phyloP scores from a whole-genome alignment of 2,113 vertebrate genomes.

The Apaloderma vittatum region DNA sequence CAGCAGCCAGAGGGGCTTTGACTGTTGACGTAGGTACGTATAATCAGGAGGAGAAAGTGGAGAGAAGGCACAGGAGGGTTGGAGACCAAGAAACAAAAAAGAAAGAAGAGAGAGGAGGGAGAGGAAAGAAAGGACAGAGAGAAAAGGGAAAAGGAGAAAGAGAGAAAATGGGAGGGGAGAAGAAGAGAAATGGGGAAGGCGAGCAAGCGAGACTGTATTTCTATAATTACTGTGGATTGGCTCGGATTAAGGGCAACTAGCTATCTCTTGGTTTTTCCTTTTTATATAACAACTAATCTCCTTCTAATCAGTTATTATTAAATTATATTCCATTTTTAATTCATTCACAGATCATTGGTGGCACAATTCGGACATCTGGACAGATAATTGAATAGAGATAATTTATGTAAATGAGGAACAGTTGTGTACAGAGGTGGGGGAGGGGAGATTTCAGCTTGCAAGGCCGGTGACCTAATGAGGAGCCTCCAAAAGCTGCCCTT shows the following conservation, averaged over 20 bases:
- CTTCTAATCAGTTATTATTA: conserved; percentile 93
- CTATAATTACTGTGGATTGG: conserved; percentile 84
- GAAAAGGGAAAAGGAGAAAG: conserved; percentile 54
- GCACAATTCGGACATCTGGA: conserved; percentile 96
- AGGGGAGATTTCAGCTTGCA: conserved; percentile 38
- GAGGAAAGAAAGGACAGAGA: conserved; percentile 11
- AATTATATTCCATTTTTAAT: conserved; percentile 90
- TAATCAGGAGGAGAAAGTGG: conserved; percentile 52
- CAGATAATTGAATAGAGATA: conserved; percentile 90
- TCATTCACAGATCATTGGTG: conserved; percentile 89
- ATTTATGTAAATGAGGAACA: conserved; percentile 95
- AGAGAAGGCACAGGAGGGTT: background rate
- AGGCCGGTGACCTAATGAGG: conserved; percentile 68
- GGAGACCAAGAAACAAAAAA: background rate
- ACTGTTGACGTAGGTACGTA: background rate
- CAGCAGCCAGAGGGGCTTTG: background rate
- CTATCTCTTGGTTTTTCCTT: conserved; percentile 87
- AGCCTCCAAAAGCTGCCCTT: conserved; percentile 23
- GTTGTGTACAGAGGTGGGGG: conserved; percentile 82
- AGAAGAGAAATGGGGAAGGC: conserved; percentile 49
- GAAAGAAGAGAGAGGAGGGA: background rate
- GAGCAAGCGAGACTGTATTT: conserved; percentile 65
- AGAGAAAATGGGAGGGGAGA: conserved; percentile 1
- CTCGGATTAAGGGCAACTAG: conserved; percentile 87
- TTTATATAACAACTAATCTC: conserved; percentile 89